These are phyloP conservation scores for Eutolmus rufibarbis DNA, from an alignment of 2,888 invertebrate genomes.

Conservation along the genomic window DNA sequence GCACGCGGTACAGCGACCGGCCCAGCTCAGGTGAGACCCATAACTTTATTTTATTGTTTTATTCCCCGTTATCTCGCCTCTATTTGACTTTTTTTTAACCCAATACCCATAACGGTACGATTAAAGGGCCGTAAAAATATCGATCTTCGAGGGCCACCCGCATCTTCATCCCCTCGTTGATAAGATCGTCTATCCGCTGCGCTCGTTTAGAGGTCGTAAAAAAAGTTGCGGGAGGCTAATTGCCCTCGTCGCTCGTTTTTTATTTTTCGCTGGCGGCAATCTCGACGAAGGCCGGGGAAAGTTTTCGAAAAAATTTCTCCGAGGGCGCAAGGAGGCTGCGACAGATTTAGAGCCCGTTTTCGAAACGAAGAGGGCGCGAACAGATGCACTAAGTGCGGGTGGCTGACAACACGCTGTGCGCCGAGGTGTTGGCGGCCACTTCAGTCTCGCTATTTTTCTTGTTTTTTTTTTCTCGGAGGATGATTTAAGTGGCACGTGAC, in stretches of 20 bases:
- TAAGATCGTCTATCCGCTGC: not conserved
- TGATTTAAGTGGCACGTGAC: not conserved
- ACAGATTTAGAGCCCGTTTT: conserved; percentile 7
- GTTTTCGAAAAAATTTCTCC: not conserved
- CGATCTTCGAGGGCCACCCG: not conserved
- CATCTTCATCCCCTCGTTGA: not conserved
- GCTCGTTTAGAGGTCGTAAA: not conserved
- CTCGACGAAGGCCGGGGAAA: not conserved
- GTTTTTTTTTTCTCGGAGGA: not conserved
- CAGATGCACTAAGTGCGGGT: conserved; percentile 6
- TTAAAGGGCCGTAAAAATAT: conserved; percentile 1
- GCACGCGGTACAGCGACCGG: conserved; percentile 92
- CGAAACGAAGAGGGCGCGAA: not conserved
- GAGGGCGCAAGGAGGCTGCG: not conserved
- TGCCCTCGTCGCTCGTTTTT: not conserved
- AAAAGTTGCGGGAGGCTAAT: conserved; percentile 10
- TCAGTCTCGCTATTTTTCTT: not conserved
- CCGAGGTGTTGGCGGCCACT: not conserved
- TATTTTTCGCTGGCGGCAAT: not conserved
- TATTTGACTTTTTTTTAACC: not conserved
- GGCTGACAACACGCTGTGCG: not conserved
- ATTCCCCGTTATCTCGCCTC: not conserved
- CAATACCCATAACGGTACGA: not conserved
- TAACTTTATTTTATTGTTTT: conserved; percentile 49
- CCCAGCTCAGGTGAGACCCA: conserved; percentile 82